These are phyloP conservation scores for Listronotus oregonensis DNA, from an alignment of 1,140 invertebrate species.

Conservation along the genomic window DNA sequence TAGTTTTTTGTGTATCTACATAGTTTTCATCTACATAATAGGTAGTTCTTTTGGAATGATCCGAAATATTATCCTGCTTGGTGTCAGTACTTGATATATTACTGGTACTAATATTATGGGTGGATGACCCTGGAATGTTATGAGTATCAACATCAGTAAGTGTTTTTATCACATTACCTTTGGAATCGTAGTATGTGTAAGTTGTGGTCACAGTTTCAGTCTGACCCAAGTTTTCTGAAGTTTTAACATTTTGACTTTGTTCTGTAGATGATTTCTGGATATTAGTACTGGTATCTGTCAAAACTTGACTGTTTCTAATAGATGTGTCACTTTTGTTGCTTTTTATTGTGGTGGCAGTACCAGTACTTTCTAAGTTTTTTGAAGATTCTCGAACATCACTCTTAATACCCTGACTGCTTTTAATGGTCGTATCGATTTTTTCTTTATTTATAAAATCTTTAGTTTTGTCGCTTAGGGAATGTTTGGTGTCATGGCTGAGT, in stretches of 20 bases:
- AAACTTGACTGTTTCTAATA: constrained; percentile 16
- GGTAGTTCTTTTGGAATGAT: constrained; percentile 16
- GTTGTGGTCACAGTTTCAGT: constrained; percentile 46
- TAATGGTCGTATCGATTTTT: constrained; percentile 26
- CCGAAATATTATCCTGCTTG: constrained; percentile 2
- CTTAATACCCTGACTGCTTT: constrained; percentile 1
- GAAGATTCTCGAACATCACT: neutral
- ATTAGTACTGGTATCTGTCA: constrained; percentile 10
- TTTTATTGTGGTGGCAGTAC: neutral
- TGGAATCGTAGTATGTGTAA: constrained; percentile 51
- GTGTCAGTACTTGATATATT: constrained; percentile 19
- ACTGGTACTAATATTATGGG: neutral
- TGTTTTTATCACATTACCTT: constrained; percentile 51
- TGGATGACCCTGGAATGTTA: constrained; percentile 22
- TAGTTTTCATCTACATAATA: constrained; percentile 44
- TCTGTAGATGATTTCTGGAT: constrained; percentile 8
- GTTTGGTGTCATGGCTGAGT: constrained; percentile 26
- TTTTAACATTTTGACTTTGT: constrained; percentile 12
- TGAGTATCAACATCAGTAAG: constrained; percentile 43
- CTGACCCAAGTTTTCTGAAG: constrained; percentile 28
- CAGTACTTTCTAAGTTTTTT: too few relatives aligned
- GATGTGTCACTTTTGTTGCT: neutral
- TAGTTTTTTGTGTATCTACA: constrained; percentile 36
- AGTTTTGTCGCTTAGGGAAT: constrained; percentile 21
- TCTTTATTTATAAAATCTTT: constrained; percentile 35